These are phyloP conservation scores for Holothuria glaberrima DNA, from an alignment of 35 echinoderm and acorn worm genomes.

Conservation along the genomic window DNA sequence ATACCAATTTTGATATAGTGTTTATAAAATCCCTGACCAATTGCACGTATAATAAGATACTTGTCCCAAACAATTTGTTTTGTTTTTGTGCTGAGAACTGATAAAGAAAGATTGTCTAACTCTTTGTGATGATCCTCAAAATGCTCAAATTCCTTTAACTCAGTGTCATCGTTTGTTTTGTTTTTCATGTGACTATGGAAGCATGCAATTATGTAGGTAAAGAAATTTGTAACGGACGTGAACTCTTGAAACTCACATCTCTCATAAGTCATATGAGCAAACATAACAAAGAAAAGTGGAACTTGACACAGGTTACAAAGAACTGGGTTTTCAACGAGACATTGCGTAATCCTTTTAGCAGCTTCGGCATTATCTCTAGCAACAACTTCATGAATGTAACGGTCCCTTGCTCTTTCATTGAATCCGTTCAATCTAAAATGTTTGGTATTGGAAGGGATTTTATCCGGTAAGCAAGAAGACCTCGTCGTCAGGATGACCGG, in stretches of 20 bases:
- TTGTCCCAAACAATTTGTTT: neutral
- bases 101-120: too few relatives aligned
- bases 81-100: neutral
- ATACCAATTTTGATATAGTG: neutral
- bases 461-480: neutral
- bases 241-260: neutral
- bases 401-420: neutral
- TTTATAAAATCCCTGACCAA: neutral
- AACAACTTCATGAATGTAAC: neutral
- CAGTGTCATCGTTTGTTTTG: neutral
- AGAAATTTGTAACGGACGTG: constrained; percentile 20
- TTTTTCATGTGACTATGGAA: constrained; percentile 23
- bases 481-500: neutral
- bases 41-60: too few relatives aligned
- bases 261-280: constrained; percentile 29
- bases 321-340: neutral
- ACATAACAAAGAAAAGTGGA: constrained; percentile 35
- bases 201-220: constrained; percentile 23
- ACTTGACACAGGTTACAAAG: constrained; percentile 8
- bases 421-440: neutral
- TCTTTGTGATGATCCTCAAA: too few relatives aligned
- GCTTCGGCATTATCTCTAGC: neutral
- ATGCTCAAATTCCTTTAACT: too few relatives aligned
- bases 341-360: neutral
- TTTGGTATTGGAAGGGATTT: neutral